phyloP scores from a whole-genome alignment of 2,888 invertebrate genomes.

The Elysia crispata region DNA sequence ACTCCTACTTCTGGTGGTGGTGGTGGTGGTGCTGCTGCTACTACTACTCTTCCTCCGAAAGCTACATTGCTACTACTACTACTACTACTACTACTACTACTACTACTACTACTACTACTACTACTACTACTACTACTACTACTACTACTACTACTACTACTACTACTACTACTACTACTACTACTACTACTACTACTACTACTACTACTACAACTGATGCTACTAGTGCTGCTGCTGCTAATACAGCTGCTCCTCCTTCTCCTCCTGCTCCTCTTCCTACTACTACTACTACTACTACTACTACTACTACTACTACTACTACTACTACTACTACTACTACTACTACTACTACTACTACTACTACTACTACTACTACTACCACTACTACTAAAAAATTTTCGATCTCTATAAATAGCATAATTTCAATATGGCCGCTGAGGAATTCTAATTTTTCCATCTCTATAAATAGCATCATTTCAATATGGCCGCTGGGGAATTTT shows the following conservation, averaged over 20 bases:
- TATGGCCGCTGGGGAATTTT: too few relatives aligned
- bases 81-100: not conserved
- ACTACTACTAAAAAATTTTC: too few relatives aligned
- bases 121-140: constrained; percentile 26
- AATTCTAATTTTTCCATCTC: too few relatives aligned
- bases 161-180: constrained; percentile 34
- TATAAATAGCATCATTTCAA: too few relatives aligned
- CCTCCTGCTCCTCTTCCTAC: too few relatives aligned
- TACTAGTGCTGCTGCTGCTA: not conserved
- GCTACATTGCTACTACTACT: not conserved
- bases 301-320: constrained; percentile 28
- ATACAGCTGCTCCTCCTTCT: too few relatives aligned
- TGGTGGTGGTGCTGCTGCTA: constrained; percentile 4
- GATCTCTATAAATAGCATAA: too few relatives aligned
- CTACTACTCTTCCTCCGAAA: not conserved
- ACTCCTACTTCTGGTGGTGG: too few relatives aligned
- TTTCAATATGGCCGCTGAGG: too few relatives aligned
- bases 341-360: constrained; percentile 32
- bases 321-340: constrained; percentile 34
- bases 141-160: constrained; percentile 31
- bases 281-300: constrained; percentile 31
- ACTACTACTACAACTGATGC: constrained; percentile 17
- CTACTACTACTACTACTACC: constrained; percentile 21
- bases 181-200: constrained; percentile 32
- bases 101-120: not conserved